Base-by-base conservation (phyloP, 2,113 vertebrate species). In the Myotis yumanensis region DNA sequence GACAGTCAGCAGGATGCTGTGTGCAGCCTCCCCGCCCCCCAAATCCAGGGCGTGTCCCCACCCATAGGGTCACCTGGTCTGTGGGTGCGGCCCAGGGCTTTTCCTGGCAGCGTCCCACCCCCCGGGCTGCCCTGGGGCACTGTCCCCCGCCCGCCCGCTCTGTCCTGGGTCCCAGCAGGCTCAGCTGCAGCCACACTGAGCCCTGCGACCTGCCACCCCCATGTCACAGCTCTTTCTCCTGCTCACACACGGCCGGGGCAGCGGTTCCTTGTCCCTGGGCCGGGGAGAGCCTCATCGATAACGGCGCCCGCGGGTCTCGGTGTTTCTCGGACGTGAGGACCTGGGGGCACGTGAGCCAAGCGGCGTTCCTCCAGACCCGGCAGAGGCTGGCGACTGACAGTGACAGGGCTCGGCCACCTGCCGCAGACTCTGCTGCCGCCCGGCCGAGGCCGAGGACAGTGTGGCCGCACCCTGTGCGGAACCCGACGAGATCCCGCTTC, bases 401-500 rank as follows among this genome's bases (percentile, higher is more conserved):
- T 14, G 12, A 14, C 3, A 68, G 7, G 64, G 35, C 16, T 69
- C 35, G 8, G 1, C 72, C 20, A 9, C 71, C 82, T 77, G 43
- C 35, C 68, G 43, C 35, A 79, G 91, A 95, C 11, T 2, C 15
- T 15, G 43, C 25, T 51, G 59, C 30, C 32, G 0, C 12, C 15
- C 15, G 25, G 62, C 71, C 23, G 32, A 25, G 0, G 18, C 54
- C 43, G 11, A 66, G 72, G 30, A 40, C 57, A 93, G 93, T 3
- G 11, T 22, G 35, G 72, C 30, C 16, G 40, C 43, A 37, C 62
- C 80, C 79, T 62, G 68, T 83, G 43, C 17, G 51, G 32, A 62
- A 81, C 81, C 82, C 30, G 10, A 73, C 68, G 32, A 48, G 81
- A 82, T 59, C 75, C 57, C 25, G 4, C 76, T 91, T 96, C 90